Evolutionary conservation across 1,140 invertebrate species (phyloP).

Genomic region (Drosophila auraria): DNA sequence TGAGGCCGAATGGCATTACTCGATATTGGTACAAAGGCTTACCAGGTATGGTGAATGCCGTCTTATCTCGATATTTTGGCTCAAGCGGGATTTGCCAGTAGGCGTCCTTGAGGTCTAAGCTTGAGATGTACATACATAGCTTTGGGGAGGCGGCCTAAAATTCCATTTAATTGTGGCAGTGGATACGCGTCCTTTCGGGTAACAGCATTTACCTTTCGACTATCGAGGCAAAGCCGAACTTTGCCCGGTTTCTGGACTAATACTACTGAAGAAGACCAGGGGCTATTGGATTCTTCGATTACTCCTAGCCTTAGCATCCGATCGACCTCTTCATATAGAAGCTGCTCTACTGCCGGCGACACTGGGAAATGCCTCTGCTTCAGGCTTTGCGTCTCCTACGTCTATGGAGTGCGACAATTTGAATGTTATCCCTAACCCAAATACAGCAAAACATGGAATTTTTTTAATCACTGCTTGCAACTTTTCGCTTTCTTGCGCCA

Average conservation of each 20-base stretch:
- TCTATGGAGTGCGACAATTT: not conserved
- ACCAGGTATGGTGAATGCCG: not conserved
- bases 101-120: not conserved
- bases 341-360: not conserved
- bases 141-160: no score
- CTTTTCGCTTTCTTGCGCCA: not conserved
- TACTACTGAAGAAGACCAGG: not conserved
- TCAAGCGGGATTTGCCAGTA: not conserved
- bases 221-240: no score
- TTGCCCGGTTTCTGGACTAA: not conserved
- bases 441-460: not conserved
- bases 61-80: not conserved
- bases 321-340: not conserved
- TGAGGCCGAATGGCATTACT: slow-evolving; percentile 7
- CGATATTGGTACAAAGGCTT: not conserved
- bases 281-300: not conserved
- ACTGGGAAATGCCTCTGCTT: slow-evolving; percentile 1
- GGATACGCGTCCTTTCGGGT: no score
- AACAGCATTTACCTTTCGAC: no score
- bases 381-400: not conserved
- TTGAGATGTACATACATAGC: not conserved
- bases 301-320: not conserved
- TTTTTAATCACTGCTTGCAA: not conserved
- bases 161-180: no score
- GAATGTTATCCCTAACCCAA: not conserved